phyloP scores from a whole-genome alignment of 2,797 vertebrate species.

The Microcaecilia unicolor region DNA sequence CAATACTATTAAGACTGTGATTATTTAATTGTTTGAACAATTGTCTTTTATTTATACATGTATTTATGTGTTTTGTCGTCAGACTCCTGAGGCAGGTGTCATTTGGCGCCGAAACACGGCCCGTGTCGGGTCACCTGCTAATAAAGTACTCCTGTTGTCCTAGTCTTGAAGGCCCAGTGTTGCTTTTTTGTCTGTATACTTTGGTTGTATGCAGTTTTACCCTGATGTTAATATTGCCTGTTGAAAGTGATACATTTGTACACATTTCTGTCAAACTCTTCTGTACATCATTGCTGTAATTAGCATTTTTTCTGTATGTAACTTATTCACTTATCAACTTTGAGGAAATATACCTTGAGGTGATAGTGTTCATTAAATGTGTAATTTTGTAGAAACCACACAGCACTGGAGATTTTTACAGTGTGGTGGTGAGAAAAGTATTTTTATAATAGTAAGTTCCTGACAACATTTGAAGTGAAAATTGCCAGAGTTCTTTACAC shows the following conservation, averaged over 20 bases:
- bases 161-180: too few species aligned
- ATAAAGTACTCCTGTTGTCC: too few species aligned
- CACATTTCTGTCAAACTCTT: conserved; percentile 9
- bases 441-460: conserved; percentile 44
- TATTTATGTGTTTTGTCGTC: too few species aligned
- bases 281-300: conserved; percentile 2
- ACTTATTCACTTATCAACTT: conserved; percentile 26
- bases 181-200: too few species aligned
- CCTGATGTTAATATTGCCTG: too few species aligned
- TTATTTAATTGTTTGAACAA: too few species aligned
- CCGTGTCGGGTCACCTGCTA: too few species aligned
- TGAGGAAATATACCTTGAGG: conserved; percentile 40
- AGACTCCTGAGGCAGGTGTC: too few species aligned
- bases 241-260: neutral
- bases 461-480: conserved; percentile 69
- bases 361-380: conserved; percentile 76
- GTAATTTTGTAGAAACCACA: conserved; percentile 55
- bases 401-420: conserved; percentile 26
- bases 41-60: too few species aligned
- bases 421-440: conserved; percentile 46
- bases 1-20: too few species aligned
- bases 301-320: conserved; percentile 19
- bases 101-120: too few species aligned
- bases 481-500: conserved; percentile 63
- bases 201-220: too few species aligned